Evolutionary conservation across 1,140 invertebrate genomes (phyloP).

Genomic region (Gerris buenoi): DNA sequence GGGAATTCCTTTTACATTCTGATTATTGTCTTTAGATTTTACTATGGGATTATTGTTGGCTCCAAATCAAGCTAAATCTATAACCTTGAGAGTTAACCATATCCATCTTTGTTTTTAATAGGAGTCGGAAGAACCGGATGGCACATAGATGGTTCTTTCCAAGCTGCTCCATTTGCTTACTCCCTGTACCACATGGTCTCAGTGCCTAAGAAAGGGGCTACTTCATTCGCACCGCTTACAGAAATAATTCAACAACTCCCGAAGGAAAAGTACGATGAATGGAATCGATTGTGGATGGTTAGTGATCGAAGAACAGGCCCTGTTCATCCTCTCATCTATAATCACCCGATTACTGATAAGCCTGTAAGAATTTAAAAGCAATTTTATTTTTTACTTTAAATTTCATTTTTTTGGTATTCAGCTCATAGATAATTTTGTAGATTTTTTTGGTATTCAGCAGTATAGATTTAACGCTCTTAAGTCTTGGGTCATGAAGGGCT

Average conservation of each 20-base stretch:
- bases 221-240: conserved; percentile 32
- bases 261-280: conserved; percentile 24
- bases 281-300: conserved; percentile 33
- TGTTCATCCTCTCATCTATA: conserved; percentile 33
- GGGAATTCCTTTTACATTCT: too few relatives aligned
- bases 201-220: conserved; percentile 31
- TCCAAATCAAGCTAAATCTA: too few relatives aligned
- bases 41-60: too few relatives aligned
- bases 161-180: conserved; percentile 32
- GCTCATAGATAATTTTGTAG: too few relatives aligned
- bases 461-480: too few relatives aligned
- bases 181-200: conserved; percentile 33
- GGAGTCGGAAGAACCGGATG: conserved; percentile 36
- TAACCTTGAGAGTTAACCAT: too few relatives aligned
- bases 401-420: too few relatives aligned
- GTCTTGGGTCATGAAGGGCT: too few relatives aligned
- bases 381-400: too few relatives aligned
- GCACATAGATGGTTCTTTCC: conserved; percentile 38
- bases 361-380: too few relatives aligned
- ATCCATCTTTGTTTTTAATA: conserved; percentile 16
- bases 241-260: conserved; percentile 31
- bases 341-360: conserved; percentile 23
- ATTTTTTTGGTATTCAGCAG: too few relatives aligned
- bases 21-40: too few relatives aligned
- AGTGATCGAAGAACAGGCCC: conserved; percentile 28